Base-by-base conservation (phyloP, 2,113 vertebrate genomes). In the Synchiropus splendidus region DNA sequence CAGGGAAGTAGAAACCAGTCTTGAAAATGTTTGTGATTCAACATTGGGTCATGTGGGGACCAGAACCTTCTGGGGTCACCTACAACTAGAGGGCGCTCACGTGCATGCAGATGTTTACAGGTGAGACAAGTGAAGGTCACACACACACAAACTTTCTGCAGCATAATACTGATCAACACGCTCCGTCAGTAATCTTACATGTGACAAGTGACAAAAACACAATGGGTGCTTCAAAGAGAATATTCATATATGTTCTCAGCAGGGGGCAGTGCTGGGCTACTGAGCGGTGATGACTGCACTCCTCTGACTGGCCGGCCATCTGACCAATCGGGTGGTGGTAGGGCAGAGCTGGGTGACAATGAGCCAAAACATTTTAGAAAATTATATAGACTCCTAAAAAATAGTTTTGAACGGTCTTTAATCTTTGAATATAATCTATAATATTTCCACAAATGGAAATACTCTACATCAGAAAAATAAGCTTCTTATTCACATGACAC, bases 51-150 rank as follows among this genome's bases (percentile, higher is more conserved):
- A 27, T 8, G 21, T n/a, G n/a, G n/a, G n/a, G n/a, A n/a, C 21
- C 21, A 27, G 21, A 8, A 27, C 8, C 21, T 27, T 8, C 21
- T 8, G 21, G 21, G 21, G 21, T 27, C 21, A 27, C 21, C 21
- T 27, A 27, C 21, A 39, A 64, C 51, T 34, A 46, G 39, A 59
- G 54, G 47, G 48, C 5, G 36, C 39, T 41, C 31, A 70, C 46
- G 68, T 57, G 65, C 75, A 70, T 72, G 71, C 69, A 70, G 17
- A 16, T 64, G 42, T 61, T 65, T 18, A 62, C 53, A 60, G 36
- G 48, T 49, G 53, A 62, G 59, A 57, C 51, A 48, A 70, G 67
- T 38, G 15, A 39, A 54, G 21, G 21, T 27, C 21, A 27, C 21
- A 27, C 21, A 27, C 21, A 27, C 21, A 5, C 21, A 8, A 8